These are phyloP conservation scores for Rhingia campestris DNA, from an alignment of 2,888 invertebrate genomes.

Conservation along the genomic window DNA sequence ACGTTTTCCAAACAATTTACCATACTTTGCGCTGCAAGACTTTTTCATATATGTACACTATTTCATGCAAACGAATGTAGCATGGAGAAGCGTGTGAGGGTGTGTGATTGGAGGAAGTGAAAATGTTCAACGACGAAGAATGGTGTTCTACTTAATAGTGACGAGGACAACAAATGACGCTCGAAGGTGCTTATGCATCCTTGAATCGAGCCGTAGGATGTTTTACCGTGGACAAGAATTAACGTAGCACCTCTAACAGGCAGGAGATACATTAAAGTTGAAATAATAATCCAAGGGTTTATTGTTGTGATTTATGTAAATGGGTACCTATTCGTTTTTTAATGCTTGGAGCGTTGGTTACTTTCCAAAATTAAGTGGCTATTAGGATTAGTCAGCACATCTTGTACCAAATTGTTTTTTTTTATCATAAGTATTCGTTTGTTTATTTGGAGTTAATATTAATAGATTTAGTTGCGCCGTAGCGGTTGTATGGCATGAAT, in stretches of 20 bases:
- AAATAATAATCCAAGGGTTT: conserved; percentile 1
- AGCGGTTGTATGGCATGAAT: no score
- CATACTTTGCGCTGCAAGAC: conserved; percentile 42
- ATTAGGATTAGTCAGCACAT: no score
- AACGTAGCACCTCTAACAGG: neutral
- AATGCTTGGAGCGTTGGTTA: neutral
- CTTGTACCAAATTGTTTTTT: no score
- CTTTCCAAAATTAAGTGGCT: no score
- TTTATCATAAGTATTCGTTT: no score
- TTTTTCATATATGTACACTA: conserved; percentile 27
- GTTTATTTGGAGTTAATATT: no score
- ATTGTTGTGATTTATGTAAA: neutral
- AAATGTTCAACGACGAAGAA: conserved; percentile 12
- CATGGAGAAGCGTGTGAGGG: neutral
- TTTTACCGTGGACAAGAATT: neutral
- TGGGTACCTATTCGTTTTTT: neutral
- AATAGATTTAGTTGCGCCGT: no score
- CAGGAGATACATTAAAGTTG: neutral
- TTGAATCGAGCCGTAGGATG: conserved; percentile 2
- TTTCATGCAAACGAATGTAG: conserved; percentile 45
- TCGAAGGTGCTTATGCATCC: conserved; percentile 7
- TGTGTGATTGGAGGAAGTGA: conserved; percentile 35
- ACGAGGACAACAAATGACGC: conserved; percentile 12
- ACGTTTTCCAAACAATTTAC: conserved; percentile 69
- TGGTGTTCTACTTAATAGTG: conserved; percentile 38